Evolutionary conservation across 2,888 invertebrate genomes (phyloP).

Genomic region (Drosophila cognata): DNA sequence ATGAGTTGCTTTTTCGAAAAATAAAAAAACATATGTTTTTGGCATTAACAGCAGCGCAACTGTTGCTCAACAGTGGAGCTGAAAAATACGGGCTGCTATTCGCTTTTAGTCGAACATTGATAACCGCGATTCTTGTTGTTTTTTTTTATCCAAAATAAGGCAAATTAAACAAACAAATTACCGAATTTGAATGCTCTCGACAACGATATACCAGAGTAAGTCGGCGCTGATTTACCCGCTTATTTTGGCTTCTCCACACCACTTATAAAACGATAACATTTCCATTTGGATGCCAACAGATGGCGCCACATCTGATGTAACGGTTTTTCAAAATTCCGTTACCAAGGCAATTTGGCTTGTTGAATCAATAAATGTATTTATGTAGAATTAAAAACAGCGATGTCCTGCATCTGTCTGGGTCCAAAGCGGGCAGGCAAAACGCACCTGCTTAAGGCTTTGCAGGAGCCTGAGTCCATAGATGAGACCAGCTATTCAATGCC

Average conservation of each 20-base stretch:
- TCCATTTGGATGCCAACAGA: conserved; percentile 7
- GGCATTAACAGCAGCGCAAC: not conserved
- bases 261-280: not conserved
- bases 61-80: conserved; percentile 5
- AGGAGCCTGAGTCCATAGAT: conserved; percentile 89
- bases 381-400: not conserved
- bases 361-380: conserved; percentile 48
- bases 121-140: not conserved
- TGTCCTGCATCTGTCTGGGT: conserved; percentile 89
- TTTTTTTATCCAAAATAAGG: not conserved
- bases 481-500: conserved; percentile 92
- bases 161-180: not conserved
- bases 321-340: conserved; percentile 33
- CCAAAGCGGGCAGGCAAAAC: conserved; percentile 93
- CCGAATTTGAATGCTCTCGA: not conserved
- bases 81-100: not conserved
- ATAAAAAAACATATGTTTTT: conserved; percentile 12
- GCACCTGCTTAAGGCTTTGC: conserved; percentile 90
- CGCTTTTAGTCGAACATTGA: not conserved
- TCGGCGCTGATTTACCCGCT: not conserved
- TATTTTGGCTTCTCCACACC: conserved; percentile 15
- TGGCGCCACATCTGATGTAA: conserved; percentile 15
- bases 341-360: conserved; percentile 39
- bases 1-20: conserved; percentile 14
- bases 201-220: not conserved